phyloP scores from a whole-genome alignment of 2,888 invertebrate genomes.

The Dioctria rufipes region DNA sequence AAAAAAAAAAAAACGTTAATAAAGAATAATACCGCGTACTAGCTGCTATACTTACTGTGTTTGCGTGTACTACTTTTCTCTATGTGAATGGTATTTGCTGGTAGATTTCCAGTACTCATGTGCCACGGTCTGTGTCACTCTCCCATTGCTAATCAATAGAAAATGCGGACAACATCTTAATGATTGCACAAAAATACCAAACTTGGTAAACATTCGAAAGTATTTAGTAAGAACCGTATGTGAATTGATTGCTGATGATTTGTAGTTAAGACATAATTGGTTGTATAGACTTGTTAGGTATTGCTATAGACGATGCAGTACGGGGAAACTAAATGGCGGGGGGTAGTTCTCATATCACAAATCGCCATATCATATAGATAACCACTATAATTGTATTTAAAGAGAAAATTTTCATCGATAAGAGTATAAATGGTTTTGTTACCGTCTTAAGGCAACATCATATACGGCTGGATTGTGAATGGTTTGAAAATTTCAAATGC shows the following conservation, averaged over 20 bases:
- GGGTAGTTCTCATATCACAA: neutral
- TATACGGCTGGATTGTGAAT: neutral
- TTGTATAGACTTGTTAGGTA: constrained; percentile 41
- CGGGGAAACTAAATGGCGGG: constrained; percentile 8
- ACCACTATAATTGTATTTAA: too few relatives aligned
- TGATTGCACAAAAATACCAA: constrained; percentile 60
- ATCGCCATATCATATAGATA: constrained; percentile 14
- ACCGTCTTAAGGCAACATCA: neutral
- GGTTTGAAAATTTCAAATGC: constrained; percentile 43
- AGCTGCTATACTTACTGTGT: neutral
- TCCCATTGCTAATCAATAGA: constrained; percentile 37
- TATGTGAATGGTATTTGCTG: neutral
- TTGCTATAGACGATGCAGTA: constrained; percentile 1
- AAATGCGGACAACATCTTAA: constrained; percentile 58
- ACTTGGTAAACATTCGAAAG: constrained; percentile 59
- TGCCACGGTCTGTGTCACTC: constrained; percentile 33
- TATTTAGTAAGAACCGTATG: constrained; percentile 56
- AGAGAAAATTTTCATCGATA: constrained; percentile 33
- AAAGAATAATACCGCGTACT: neutral
- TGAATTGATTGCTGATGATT: constrained; percentile 59
- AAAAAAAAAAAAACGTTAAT: neutral
- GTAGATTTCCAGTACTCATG: neutral
- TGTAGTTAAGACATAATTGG: constrained; percentile 59
- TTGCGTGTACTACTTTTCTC: too few relatives aligned
- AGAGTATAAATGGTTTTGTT: constrained; percentile 2